Evolutionary conservation across 2,888 invertebrate genomes (phyloP), one percentile per base, ranked within the genome.

Genomic region (Drosophila vallismaia): DNA sequence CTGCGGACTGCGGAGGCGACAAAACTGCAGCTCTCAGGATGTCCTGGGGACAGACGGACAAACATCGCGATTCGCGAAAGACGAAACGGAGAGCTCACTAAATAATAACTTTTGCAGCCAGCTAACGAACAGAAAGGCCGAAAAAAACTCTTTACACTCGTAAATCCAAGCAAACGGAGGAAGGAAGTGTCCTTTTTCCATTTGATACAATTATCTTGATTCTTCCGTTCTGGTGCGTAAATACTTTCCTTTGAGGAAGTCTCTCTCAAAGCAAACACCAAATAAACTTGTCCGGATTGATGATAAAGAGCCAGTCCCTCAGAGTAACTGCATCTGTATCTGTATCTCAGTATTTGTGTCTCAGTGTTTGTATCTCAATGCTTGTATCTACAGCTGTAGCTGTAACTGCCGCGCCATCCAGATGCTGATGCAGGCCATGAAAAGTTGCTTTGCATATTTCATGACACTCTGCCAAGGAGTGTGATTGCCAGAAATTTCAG

Each of bases 381-480:
- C 36, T 40, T 40, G 38, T 40, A 40, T 12, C 31, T 42, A n/a
- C 14, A 40, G 12, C 40, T 42, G 40, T 19, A 42, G 40, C 54
- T 71, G 68, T 42, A 46, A 45, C 44, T 40, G 49, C 44, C 57
- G 63, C 57, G 63, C 55, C 57, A 51, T 19, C 71, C 44, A 70
- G 71, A 45, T 64, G 64, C 45, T 44, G 49, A n/a, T 50, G 64
- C 64, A 49, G 19, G 52, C 64, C 48, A 51, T 70, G 62, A 82
- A 67, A 76, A 79, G 74, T 88, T 52, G 74, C 60, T 88, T 79
- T 86, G 83, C 88, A 82, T 82, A 88, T 82, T 82, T 82, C 84
- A 82, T 76, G 66, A 68, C 49, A n/a, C 71, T 19, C 72, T 42
- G 40, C 7, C 53, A 55, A 42, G 36, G 77, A 58, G 48, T 53